These are phyloP conservation scores for Melanostoma mellinum DNA, from an alignment of 2,888 invertebrate genomes.

Conservation along the genomic window DNA sequence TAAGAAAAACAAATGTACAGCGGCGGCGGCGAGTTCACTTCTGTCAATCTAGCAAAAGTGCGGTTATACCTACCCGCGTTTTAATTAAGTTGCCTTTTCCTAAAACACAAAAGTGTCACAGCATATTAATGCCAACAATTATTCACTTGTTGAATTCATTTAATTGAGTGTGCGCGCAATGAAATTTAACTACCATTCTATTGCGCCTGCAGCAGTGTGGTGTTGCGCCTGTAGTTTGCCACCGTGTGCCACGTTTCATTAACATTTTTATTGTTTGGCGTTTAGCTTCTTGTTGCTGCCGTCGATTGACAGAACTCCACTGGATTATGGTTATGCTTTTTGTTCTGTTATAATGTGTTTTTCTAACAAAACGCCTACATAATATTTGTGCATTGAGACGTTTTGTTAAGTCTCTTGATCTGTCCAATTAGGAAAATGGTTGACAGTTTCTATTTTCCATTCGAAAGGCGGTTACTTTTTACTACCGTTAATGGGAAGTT, in stretches of 20 bases:
- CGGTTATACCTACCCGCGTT: not conserved
- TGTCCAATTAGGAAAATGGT: constrained; percentile 6
- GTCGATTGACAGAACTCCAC: not conserved
- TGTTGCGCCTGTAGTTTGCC: too few species aligned
- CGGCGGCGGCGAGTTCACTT: not conserved
- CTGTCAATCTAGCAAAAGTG: not conserved
- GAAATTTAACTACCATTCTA: constrained; percentile 36
- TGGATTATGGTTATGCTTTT: not conserved
- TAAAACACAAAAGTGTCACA: constrained; percentile 30
- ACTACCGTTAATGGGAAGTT: constrained; percentile 7
- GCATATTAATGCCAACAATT: constrained; percentile 30
- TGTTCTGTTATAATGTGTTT: not conserved
- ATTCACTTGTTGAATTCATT: constrained; percentile 38
- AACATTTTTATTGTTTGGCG: constrained; percentile 44
- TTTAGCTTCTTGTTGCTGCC: constrained; percentile 17
- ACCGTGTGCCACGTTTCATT: constrained; percentile 20
- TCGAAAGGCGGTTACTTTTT: constrained; percentile 21
- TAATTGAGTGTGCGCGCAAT: constrained; percentile 50
- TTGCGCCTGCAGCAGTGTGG: not conserved
- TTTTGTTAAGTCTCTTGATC: constrained; percentile 14
- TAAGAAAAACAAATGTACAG: constrained; percentile 2
- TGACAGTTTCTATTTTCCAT: not conserved
- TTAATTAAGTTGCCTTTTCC: constrained; percentile 1
- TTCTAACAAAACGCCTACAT: constrained; percentile 20
- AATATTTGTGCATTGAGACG: not conserved